Conservation (phyloP, 1,140 invertebrate genomes). For the Bombus waltoni region DNA sequence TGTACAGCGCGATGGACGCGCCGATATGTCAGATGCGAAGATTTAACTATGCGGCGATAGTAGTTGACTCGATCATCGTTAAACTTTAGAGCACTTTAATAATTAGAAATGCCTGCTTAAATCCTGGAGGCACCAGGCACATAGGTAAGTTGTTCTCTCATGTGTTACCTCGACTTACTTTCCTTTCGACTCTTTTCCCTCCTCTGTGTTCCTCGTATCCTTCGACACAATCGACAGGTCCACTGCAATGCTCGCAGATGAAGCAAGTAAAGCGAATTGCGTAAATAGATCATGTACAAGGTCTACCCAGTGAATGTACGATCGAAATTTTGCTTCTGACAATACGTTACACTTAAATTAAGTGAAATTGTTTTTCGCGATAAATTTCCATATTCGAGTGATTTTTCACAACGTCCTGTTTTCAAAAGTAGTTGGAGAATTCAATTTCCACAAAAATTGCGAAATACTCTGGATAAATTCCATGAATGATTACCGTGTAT, state of each 20-base stretch:
- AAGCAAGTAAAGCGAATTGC: background rate
- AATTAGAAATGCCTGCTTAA: too few relatives aligned
- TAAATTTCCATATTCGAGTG: background rate
- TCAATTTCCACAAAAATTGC: background rate
- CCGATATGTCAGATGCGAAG: too few relatives aligned
- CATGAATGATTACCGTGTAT: background rate
- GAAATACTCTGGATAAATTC: background rate
- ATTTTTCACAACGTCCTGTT: background rate
- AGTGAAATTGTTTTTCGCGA: background rate
- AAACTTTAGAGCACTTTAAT: too few relatives aligned
- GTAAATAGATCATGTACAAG: background rate
- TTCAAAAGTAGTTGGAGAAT: background rate
- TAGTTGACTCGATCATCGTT: too few relatives aligned
- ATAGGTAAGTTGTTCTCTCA: background rate
- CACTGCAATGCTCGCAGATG: background rate
- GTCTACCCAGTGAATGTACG: too few relatives aligned
- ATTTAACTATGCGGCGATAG: too few relatives aligned
- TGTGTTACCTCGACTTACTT: background rate
- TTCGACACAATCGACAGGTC: background rate
- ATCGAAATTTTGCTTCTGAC: background rate
- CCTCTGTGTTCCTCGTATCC: background rate
- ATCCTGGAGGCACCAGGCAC: background rate
- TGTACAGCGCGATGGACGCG: background rate
- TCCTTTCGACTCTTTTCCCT: background rate
- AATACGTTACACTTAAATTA: background rate